Base-by-base conservation (phyloP, 2,888 invertebrate species). In the Nemoura dubitans region DNA sequence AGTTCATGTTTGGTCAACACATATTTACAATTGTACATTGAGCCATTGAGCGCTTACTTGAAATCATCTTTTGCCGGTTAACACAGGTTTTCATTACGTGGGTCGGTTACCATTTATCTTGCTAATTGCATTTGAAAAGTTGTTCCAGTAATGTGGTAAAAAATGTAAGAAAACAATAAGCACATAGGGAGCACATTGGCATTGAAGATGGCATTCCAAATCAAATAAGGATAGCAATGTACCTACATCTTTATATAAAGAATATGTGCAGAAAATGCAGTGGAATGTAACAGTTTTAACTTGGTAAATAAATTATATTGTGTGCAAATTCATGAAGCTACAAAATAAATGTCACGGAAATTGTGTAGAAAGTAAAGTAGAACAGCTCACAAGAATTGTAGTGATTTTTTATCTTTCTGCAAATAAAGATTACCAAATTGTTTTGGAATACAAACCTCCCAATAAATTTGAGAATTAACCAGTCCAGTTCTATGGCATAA, bases 31-130 rank as follows among this genome's bases (percentile, higher is more conserved):
- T 88, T 88, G 88, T 88, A 88, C 88, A 88, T 88, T 88, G 88
- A 88, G 88, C 88, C 88, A 88, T 88, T 88, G 88, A 88, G 88
- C 88, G 88, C 87, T 87, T 88, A 87, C 87, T 87, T 88, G 87
- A 87, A 88, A 87, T 88, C 85, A 87, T 83, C 28, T 59, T 36
- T 36, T 36, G 5, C 36, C 28, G 77, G 86, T 87, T 82, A 88
- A 80, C 86, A 59, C 42, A 14, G 27, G 81, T 80, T 27, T 43
- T 76, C 77, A 87, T 80, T 82, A 87, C 80, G n/a, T n/a, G n/a
- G n/a, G n/a, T n/a, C n/a, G n/a, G n/a, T 87, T 84, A 82, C 87
- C 87, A 88, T 87, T 87, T 87, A 87, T 86, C 87, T 87, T 88
- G 87, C 87, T 87, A 88, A 87, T 81, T 86, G 84, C 14, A 59